Conservation (phyloP, 1,140 invertebrate genomes). For the Drosophila murphyi region DNA sequence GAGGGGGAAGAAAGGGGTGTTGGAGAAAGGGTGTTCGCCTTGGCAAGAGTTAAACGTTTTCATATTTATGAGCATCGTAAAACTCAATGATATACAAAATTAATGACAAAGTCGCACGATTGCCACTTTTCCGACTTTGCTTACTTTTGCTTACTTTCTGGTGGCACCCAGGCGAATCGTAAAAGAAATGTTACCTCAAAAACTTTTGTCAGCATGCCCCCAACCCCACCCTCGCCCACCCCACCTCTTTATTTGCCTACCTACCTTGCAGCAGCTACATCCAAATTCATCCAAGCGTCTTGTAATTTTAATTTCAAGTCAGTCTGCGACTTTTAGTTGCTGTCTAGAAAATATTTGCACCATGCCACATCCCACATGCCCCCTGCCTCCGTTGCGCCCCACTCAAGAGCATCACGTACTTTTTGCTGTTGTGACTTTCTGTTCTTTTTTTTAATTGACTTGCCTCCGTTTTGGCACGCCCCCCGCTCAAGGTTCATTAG, state of each 20-base stretch:
- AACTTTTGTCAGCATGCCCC: constrained; percentile 64
- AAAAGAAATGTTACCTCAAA: constrained; percentile 79
- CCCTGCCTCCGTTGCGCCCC: constrained; percentile 12
- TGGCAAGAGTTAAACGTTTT: constrained; percentile 82
- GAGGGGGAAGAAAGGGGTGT: neutral
- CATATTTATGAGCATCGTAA: constrained; percentile 84
- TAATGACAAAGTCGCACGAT: constrained; percentile 78
- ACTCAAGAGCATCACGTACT: constrained; percentile 71
- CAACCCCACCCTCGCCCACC: neutral
- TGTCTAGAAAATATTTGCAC: constrained; percentile 50
- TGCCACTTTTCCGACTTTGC: constrained; percentile 55
- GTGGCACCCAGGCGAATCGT: constrained; percentile 71
- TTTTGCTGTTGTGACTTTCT: constrained; percentile 65
- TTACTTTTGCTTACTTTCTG: constrained; percentile 44
- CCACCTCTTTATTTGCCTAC: neutral
- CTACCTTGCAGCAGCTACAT: neutral
- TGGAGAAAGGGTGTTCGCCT: neutral
- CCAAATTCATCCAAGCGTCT: constrained; percentile 66
- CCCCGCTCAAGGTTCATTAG: constrained; percentile 64
- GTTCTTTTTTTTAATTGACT: constrained; percentile 81
- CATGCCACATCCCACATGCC: neutral
- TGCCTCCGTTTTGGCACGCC: constrained; percentile 38
- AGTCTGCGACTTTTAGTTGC: constrained; percentile 73
- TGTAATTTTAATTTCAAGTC: constrained; percentile 80
- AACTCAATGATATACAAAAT: constrained; percentile 84